Conservation (phyloP, 2,113 vertebrate species). For the Rattus rattus region DNA sequence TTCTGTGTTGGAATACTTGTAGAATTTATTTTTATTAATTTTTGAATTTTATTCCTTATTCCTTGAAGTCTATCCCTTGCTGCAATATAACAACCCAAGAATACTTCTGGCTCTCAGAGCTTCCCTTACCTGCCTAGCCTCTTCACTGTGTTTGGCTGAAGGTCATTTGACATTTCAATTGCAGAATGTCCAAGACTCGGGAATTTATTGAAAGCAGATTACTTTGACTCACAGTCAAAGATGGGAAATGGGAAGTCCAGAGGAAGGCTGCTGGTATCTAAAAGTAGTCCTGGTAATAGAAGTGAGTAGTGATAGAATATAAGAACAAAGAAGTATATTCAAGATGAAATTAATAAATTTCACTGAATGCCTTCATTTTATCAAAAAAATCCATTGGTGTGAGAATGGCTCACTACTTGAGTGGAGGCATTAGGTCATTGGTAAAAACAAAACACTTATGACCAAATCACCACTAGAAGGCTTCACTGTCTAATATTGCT, state of each 20-base stretch:
- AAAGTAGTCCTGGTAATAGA: background rate
- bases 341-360: background rate
- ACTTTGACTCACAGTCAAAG: background rate
- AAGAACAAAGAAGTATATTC: background rate
- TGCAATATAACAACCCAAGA: background rate
- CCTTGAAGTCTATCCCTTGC: background rate
- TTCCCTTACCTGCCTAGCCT: background rate
- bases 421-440: background rate
- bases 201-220: background rate
- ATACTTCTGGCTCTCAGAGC: background rate
- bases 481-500: background rate
- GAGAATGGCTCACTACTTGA: background rate
- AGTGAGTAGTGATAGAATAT: background rate
- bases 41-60: constrained; percentile 20
- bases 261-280: background rate
- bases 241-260: background rate
- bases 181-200: background rate
- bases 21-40: background rate
- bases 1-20: background rate
- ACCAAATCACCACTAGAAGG: background rate
- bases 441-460: background rate
- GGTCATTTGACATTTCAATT: background rate
- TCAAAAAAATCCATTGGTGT: background rate
- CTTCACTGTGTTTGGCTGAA: background rate
- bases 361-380: background rate